Evolutionary conservation across 2,113 vertebrate species (phyloP).

Genomic region (Thalassarche chlororhynchos): DNA sequence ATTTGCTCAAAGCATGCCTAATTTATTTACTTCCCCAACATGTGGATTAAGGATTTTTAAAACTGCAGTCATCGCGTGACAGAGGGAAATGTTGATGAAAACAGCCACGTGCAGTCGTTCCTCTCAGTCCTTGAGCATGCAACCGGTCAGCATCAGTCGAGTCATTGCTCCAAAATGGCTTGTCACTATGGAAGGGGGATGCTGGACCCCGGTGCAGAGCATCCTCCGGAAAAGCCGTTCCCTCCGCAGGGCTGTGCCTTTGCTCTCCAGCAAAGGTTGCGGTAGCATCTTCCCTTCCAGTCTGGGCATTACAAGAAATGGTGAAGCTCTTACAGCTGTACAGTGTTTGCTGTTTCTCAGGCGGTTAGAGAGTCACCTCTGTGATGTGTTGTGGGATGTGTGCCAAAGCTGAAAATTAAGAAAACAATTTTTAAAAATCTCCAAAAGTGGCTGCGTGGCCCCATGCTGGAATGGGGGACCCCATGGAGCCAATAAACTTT

Average conservation of each 20-base stretch:
- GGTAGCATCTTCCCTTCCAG: neutral
- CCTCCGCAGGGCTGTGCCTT: accelerated
- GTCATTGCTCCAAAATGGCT: neutral
- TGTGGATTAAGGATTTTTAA: neutral
- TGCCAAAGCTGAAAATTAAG: neutral
- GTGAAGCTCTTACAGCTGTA: neutral
- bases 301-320: accelerated
- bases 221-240: accelerated
- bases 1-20: neutral
- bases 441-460: accelerated
- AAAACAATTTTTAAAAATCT: neutral
- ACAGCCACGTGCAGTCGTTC: accelerated
- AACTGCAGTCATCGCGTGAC: accelerated
- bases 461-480: neutral
- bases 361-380: too few species aligned
- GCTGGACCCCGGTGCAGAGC: neutral
- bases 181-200: neutral
- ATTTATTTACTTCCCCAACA: neutral
- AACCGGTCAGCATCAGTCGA: accelerated
- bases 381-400: accelerated
- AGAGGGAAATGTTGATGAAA: neutral
- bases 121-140: neutral
- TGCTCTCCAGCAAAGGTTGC: neutral
- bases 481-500: accelerated
- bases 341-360: accelerated